Evolutionary conservation across 1,140 invertebrate species (phyloP), one percentile per base, ranked within the genome.

Genomic region (Prorops nasuta): DNA sequence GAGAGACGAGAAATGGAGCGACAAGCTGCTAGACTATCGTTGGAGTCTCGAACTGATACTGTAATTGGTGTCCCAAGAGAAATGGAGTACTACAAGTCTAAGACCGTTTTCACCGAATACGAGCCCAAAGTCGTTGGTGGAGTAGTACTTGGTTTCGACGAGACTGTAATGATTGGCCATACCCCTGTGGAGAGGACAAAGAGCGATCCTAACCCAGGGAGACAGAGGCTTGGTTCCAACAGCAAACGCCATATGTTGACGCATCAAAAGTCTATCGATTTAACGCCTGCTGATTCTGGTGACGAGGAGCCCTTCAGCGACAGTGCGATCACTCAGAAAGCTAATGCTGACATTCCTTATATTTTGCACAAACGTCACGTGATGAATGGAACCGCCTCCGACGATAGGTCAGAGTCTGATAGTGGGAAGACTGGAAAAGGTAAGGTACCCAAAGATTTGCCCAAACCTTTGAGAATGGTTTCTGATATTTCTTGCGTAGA

Each of bases 181-280:
- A 82, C 83, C 14, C 86, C 86, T 0, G 87, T 91, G 0, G 89
- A 91, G 71, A 79, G 89, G 45, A 91, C 89, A 6, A 91, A 91
- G 66, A 91, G 88, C 58, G 90, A 92, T 78, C 89, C 90, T 1
- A 90, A 90, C 64, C 84, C 87, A 0, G 83, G 84, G 56, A 80
- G 87, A 39, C 84, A 84, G 43, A 79, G 86, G 35, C 77, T 89
- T 49, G 86, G 83, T 45, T 86, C 86, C 17, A 87, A 83, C 62
- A 86, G 83, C 8, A 79, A 87, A 20, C 79, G 88, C 2, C 84
- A 88, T 65, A 82, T 89, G 28, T 69, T 92, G n/a, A 90, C 88
- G 81, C 89, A 91, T 71, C 90, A 91, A 58, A 91, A 91, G 66
- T 91, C 88, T 0, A 90, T 92, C 51, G 90, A 91, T 65, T 72